Conservation (phyloP, 2,113 vertebrate species). For the Condylura cristata region DNA sequence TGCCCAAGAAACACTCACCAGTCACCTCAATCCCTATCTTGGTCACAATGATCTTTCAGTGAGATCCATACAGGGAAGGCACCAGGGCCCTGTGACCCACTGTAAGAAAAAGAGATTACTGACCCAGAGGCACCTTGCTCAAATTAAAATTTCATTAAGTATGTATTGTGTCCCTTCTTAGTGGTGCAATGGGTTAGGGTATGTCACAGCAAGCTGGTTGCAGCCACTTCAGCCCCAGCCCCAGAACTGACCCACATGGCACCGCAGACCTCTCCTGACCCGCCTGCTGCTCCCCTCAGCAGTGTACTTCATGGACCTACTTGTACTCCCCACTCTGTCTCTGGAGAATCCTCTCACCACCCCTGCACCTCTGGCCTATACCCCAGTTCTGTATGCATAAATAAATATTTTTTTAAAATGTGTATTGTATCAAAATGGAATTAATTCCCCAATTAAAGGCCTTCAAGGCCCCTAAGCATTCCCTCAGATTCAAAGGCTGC, state of each 20-base stretch:
- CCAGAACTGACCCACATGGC: no score
- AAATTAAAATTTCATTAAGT: neutral
- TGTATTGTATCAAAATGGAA: neutral
- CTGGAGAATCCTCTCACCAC: no score
- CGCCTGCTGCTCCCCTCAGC: no score
- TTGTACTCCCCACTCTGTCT: no score
- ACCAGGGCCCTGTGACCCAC: accelerated
- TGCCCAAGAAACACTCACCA: neutral
- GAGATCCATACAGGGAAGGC: neutral
- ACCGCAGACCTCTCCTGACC: no score
- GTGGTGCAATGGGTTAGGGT: no score
- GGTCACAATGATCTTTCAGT: neutral
- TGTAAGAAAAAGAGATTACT: neutral
- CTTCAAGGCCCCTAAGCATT: neutral
- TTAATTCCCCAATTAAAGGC: neutral
- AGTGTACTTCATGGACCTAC: no score
- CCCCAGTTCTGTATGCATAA: no score
- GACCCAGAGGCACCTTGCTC: neutral
- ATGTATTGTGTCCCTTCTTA: neutral
- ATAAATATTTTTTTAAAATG: no score
- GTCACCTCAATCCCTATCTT: neutral
- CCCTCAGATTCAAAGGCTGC: neutral
- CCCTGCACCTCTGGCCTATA: no score
- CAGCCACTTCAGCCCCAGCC: no score
- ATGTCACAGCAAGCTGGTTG: no score